These are phyloP conservation scores for Hirtodrosophila trivittata DNA, from an alignment of 2,888 invertebrate species.

Conservation along the genomic window DNA sequence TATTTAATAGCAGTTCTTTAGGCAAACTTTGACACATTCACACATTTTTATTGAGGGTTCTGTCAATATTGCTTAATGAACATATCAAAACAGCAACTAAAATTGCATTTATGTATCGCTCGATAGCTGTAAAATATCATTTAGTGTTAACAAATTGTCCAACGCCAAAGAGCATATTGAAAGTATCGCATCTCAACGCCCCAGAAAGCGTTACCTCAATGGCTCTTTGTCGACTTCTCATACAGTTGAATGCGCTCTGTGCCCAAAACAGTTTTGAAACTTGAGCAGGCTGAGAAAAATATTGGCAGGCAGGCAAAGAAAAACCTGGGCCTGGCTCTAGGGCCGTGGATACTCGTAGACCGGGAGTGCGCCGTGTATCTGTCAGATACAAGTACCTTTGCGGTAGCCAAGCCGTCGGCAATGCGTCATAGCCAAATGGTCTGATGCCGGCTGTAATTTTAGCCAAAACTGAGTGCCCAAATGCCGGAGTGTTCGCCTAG, in stretches of 20 bases:
- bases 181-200: slow-evolving; percentile 62
- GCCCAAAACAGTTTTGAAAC: slow-evolving; percentile 63
- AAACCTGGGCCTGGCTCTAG: slow-evolving; percentile 3
- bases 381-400: slow-evolving; percentile 47
- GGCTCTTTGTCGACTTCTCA: slow-evolving; percentile 19
- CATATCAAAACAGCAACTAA: slow-evolving; percentile 67
- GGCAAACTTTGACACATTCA: slow-evolving; percentile 23
- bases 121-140: slow-evolving; percentile 29
- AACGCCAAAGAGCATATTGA: slow-evolving; percentile 39
- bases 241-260: slow-evolving; percentile 65
- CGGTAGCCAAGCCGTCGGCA: slow-evolving; percentile 65
- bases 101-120: slow-evolving; percentile 69
- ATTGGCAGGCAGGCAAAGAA: slow-evolving; percentile 11
- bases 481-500: slow-evolving; percentile 30
- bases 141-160: slow-evolving; percentile 45
- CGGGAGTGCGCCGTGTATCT: slow-evolving; percentile 36
- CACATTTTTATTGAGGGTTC: slow-evolving; percentile 11
- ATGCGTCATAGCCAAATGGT: slow-evolving; percentile 61
- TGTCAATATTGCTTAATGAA: slow-evolving; percentile 67
- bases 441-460: slow-evolving; percentile 64
- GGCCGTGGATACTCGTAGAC: background rate
- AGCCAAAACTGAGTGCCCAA: slow-evolving; percentile 48
- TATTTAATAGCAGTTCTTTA: too few species aligned
- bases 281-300: slow-evolving; percentile 58
- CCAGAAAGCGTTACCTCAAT: slow-evolving; percentile 39